phyloP scores from a whole-genome alignment of 92 coral and sea anemone species.

The Epizoanthus fatuus region DNA sequence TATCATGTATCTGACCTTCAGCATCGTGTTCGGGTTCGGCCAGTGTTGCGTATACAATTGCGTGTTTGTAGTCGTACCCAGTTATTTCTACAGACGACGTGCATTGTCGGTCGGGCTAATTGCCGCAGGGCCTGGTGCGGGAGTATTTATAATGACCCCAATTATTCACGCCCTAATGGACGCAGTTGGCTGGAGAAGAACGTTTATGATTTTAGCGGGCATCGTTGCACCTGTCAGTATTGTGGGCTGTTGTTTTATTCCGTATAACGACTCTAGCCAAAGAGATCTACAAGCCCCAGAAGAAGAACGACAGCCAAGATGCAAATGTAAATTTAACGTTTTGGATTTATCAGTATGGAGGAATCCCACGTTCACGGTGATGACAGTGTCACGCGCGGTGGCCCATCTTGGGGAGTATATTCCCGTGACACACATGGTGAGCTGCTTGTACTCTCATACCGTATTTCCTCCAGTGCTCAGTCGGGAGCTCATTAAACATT shows the following conservation, averaged over 20 bases:
- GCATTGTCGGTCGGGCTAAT: constrained; percentile 22
- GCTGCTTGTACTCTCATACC: neutral
- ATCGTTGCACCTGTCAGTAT: constrained; percentile 20
- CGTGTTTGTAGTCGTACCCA: constrained; percentile 26
- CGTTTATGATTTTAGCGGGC: constrained; percentile 19
- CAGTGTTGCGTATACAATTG: constrained; percentile 7
- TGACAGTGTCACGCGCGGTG: neutral
- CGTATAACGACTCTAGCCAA: neutral
- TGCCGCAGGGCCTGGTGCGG: constrained; percentile 25
- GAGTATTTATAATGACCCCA: constrained; percentile 22
- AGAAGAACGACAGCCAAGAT: no score
- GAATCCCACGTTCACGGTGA: constrained; percentile 3
- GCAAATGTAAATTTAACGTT: neutral
- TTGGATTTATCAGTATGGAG: constrained; percentile 6
- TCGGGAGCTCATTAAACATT: no score
- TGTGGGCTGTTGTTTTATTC: neutral
- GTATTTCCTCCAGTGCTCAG: no score
- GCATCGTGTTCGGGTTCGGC: neutral
- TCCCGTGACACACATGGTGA: constrained; percentile 1
- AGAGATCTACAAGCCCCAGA: neutral
- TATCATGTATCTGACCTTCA: constrained; percentile 7
- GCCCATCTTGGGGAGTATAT: neutral
- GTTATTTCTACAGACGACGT: constrained; percentile 13
- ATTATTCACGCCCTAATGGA: neutral
- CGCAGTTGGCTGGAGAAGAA: constrained; percentile 12